phyloP scores from a whole-genome alignment of 2,113 vertebrate species.

The Brachypteracias leptosomus region DNA sequence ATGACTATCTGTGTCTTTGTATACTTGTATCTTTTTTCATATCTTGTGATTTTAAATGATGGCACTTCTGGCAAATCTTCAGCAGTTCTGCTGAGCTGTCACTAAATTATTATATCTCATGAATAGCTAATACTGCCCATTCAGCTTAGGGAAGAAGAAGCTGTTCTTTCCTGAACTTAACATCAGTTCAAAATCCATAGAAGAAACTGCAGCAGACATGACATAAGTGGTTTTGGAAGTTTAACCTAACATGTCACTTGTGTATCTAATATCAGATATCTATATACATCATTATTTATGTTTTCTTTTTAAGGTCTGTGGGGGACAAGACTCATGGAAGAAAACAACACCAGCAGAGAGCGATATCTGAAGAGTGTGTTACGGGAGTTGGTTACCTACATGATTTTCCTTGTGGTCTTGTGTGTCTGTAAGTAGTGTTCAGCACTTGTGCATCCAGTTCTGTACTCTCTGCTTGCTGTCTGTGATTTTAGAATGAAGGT shows the following conservation, averaged over 20 bases:
- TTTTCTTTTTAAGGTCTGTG: constrained; percentile 85
- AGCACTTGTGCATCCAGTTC: not conserved
- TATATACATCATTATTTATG: not conserved
- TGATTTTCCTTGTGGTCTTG: constrained; percentile 87
- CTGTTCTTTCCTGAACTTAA: not conserved
- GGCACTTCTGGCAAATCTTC: not conserved
- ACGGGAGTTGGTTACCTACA: constrained; percentile 89
- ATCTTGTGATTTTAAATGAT: not conserved
- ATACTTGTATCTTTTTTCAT: not conserved
- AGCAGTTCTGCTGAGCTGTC: not conserved
- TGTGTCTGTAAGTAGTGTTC: constrained; percentile 86
- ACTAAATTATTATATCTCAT: not conserved
- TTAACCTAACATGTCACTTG: not conserved
- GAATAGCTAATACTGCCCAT: not conserved
- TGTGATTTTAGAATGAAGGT: not conserved
- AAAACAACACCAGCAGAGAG: constrained; percentile 87
- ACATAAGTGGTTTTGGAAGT: not conserved
- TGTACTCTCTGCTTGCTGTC: not conserved
- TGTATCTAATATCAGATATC: not conserved
- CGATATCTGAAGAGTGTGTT: constrained; percentile 88
- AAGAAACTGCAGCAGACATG: not conserved
- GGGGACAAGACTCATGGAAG: constrained; percentile 95
- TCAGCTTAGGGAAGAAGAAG: not conserved
- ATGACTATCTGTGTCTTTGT: not conserved
- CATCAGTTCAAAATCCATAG: not conserved